Conservation (phyloP, 1,140 invertebrate species). For the Acyrthosiphon pisum region DNA sequence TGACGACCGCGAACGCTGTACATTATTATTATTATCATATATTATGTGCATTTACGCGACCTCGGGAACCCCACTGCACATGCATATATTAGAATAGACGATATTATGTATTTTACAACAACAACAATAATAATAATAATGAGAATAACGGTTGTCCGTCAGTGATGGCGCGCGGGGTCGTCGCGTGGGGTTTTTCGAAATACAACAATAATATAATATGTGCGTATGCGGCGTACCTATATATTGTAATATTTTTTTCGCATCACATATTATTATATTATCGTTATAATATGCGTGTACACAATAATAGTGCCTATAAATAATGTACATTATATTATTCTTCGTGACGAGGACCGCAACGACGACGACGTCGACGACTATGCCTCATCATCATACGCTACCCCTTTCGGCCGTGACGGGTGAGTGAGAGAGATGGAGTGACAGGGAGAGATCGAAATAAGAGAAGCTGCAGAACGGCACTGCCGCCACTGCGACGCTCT, state of each 20-base stretch:
- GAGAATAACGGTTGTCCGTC: neutral
- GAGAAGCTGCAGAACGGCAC: no score
- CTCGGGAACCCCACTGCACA: neutral
- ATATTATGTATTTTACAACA: neutral
- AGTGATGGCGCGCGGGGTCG: neutral
- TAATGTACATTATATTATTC: neutral
- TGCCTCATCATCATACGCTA: neutral
- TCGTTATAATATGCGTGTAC: neutral
- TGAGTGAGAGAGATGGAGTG: no score
- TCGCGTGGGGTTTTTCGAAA: neutral
- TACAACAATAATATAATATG: neutral
- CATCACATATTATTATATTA: neutral
- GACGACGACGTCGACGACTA: neutral
- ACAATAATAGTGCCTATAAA: neutral
- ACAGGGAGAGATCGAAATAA: no score
- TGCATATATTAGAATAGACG: neutral
- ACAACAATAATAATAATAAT: neutral
- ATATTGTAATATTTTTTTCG: slow-evolving; percentile 4
- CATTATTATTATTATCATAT: neutral
- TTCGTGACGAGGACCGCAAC: no score
- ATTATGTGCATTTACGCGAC: neutral
- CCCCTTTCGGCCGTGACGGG: neutral
- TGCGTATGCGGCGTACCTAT: neutral
- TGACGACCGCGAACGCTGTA: neutral
- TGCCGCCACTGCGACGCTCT: neutral